Base-by-base conservation (phyloP, 2,888 invertebrate species). In the Frankliniella intonsa region DNA sequence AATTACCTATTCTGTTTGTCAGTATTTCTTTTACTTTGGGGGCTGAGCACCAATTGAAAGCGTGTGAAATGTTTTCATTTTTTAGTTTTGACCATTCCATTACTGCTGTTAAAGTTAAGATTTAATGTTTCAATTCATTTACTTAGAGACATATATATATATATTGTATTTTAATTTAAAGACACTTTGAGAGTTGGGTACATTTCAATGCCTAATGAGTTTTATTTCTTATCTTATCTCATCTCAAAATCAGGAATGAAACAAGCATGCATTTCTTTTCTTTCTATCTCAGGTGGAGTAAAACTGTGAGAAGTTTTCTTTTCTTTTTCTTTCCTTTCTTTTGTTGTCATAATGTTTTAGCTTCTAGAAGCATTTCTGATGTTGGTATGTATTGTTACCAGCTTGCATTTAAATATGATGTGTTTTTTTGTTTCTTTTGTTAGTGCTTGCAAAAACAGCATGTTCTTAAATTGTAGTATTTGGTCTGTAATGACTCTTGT, bases 71-170 rank as follows among this genome's bases (percentile, higher is more conserved):
- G 5, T 12, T 55, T 55, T 55, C 11, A 12, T 8, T 76, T 76
- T 12, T 76, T 22, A 22, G n/a, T 62, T 76, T 76, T 25, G 25
- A 76, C 69, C 69, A 76, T 76, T 76, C 69, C 69, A 76, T 76
- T 76, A 76, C 25, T 22, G 25, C 25, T 25, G 69, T 76, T n/a
- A 76, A 76, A 10, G 55, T 5, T 55, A 55, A 55, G 19, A 55
- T 55, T 38, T 2, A 38, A 1, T 17, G 17, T 62, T 62, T 62
- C 62, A 62, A 62, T 17, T 62, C 62, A 62, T 17, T 55, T 14
- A 55, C 19, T 10, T 55, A 12, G 17, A 12, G 55, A 55, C 14
- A 0, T 55, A 19, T 55, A 55, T 55, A 11, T 55, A 17, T 17
- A 14, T 55, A 10, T 55, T 55, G 11, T 55, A 14, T 5, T 55